Evolutionary conservation across 2,113 vertebrate genomes (phyloP).

Genomic region (Camelus bactrianus): DNA sequence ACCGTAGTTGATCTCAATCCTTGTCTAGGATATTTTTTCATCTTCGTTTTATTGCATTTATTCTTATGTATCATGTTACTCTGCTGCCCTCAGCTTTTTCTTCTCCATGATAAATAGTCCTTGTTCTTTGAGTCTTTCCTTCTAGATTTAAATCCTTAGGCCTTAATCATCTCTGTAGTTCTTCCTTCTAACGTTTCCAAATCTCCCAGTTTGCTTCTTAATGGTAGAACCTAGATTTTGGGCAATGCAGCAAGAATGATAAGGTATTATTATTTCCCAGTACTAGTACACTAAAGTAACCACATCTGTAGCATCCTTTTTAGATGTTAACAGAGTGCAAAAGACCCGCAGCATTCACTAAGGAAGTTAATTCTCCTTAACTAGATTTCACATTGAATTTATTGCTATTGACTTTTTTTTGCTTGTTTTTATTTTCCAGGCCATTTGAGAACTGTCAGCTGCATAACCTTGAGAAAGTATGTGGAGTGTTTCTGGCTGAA

Average conservation of each 20-base stretch:
- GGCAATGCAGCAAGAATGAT: neutral
- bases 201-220: neutral
- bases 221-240: neutral
- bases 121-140: neutral
- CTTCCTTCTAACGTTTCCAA: neutral
- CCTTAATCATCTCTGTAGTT: neutral
- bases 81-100: neutral
- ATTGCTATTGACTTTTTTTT: constrained; percentile 1
- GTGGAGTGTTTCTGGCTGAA: constrained; percentile 55
- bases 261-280: neutral
- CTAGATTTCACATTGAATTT: neutral
- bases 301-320: neutral
- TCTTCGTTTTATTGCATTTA: constrained; percentile 66
- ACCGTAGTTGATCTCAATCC: constrained; percentile 35
- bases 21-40: constrained; percentile 34
- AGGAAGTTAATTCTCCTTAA: constrained; percentile 5
- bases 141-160: constrained; percentile 34
- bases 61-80: constrained; percentile 55
- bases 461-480: constrained; percentile 49
- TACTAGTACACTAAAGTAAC: neutral
- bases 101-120: neutral
- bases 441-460: constrained; percentile 8
- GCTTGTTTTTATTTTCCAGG: constrained; percentile 58
- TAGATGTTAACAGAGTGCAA: neutral
- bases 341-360: neutral